These are phyloP conservation scores for Ariopsis seemanni DNA, from an alignment of 2,113 vertebrate genomes.

Conservation along the genomic window DNA sequence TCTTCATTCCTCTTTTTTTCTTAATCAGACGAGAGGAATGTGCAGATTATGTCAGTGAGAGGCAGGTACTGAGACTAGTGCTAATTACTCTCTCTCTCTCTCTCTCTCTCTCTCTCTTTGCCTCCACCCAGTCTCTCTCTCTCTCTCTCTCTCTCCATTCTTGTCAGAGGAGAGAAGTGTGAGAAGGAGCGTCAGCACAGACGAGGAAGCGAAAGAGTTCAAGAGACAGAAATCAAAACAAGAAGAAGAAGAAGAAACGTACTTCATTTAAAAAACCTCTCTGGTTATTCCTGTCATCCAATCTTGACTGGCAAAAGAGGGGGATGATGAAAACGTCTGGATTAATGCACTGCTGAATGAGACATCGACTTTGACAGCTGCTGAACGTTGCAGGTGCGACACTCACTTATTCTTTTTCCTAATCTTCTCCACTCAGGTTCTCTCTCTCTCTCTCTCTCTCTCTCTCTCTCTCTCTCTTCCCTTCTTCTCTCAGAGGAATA, in stretches of 20 bases:
- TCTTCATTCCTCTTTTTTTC: slow-evolving; percentile 14
- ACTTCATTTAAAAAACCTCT: neutral
- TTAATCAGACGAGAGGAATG: slow-evolving; percentile 49
- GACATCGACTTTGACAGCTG: slow-evolving; percentile 37
- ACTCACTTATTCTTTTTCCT: neutral
- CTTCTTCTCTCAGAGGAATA: neutral
- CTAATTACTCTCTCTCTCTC: slow-evolving; percentile 51
- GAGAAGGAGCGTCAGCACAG: slow-evolving; percentile 18
- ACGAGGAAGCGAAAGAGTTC: slow-evolving; percentile 53
- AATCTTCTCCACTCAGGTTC: neutral
- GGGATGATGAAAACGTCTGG: slow-evolving; percentile 44
- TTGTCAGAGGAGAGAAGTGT: slow-evolving; percentile 42
- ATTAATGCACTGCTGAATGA: slow-evolving; percentile 35
- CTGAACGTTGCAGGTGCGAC: slow-evolving; percentile 41
- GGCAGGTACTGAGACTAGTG: slow-evolving; percentile 55
- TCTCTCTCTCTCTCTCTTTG: slow-evolving; percentile 37
- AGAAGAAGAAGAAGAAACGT: slow-evolving; percentile 11
- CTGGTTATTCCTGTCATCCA: neutral
- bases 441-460: too few relatives aligned
- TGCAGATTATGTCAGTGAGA: slow-evolving; percentile 56
- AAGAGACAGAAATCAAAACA: slow-evolving; percentile 48
- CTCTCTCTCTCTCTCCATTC: neutral
- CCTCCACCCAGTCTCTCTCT: neutral
- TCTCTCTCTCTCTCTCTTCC: too few relatives aligned
- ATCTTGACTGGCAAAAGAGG: slow-evolving; percentile 12